phyloP scores from a whole-genome alignment of 2,888 invertebrate species.

The Latrodectus hesperus region DNA sequence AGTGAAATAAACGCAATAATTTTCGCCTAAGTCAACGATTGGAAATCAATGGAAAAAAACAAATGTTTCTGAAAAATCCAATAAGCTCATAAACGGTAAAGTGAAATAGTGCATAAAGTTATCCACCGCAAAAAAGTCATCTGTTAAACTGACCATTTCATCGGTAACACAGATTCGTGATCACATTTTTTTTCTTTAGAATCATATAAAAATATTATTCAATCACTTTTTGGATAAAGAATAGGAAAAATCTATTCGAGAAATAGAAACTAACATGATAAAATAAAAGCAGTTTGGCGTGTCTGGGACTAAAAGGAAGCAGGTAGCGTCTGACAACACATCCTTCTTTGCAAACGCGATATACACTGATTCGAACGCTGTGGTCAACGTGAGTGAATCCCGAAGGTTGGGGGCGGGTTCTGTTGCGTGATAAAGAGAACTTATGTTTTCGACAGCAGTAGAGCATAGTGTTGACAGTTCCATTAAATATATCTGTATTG shows the following conservation, averaged over 20 bases:
- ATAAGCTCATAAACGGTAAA: conserved; percentile 26
- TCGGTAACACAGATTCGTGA: conserved; percentile 44
- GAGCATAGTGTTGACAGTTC: conserved; percentile 47
- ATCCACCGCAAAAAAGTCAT: conserved; percentile 46
- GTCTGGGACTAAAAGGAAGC: conserved; percentile 17
- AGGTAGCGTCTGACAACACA: conserved; percentile 33
- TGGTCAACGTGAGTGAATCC: background rate
- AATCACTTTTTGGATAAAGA: conserved; percentile 19
- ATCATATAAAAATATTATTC: conserved; percentile 61
- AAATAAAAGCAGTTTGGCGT: conserved; percentile 41
- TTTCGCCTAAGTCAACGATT: conserved; percentile 15
- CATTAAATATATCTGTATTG: conserved; percentile 34
- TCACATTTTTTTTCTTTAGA: conserved; percentile 40
- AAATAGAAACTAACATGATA: conserved; percentile 28
- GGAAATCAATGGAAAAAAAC: conserved; percentile 41
- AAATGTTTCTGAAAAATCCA: conserved; percentile 21
- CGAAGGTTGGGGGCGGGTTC: conserved; percentile 24
- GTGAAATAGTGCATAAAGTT: conserved; percentile 52
- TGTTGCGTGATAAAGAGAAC: conserved; percentile 54
- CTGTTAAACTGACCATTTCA: conserved; percentile 56
- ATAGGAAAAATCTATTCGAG: conserved; percentile 27
- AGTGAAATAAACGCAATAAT: too few relatives aligned
- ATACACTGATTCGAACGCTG: background rate
- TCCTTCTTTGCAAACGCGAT: conserved; percentile 45
- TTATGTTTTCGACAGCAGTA: conserved; percentile 37